A percentile compares a stretch with the other conserved stretches of the same genome.
These are phyloP conservation scores for Heterohyrax brucei DNA, from an alignment of 2,797 vertebrate genomes.

Conservation along the genomic window DNA sequence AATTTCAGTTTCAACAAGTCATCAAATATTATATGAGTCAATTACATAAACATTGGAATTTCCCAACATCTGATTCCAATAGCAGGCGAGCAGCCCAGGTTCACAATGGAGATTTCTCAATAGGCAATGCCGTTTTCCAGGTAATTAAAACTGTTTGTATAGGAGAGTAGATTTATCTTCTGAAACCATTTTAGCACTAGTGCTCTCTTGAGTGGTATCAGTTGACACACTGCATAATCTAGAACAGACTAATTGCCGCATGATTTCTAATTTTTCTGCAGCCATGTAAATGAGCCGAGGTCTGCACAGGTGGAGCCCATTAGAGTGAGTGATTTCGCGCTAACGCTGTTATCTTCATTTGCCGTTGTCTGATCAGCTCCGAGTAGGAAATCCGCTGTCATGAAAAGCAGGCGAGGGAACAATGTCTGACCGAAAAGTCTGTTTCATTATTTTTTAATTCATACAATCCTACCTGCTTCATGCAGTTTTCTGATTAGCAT, in stretches of 20 bases:
- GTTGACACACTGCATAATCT: slow-evolving; percentile 93
- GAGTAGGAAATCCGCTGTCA: slow-evolving; percentile 91
- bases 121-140: slow-evolving; percentile 92
- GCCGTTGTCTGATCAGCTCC: slow-evolving; percentile 92
- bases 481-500: slow-evolving; percentile 96
- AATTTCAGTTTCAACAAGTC: slow-evolving; percentile 89
- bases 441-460: slow-evolving; percentile 99
- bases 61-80: slow-evolving; percentile 91
- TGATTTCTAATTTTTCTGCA: slow-evolving; percentile 94
- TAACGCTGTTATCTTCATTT: slow-evolving; percentile 93
- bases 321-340: slow-evolving; percentile 92
- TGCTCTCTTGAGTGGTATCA: slow-evolving; percentile 93
- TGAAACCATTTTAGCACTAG: slow-evolving; percentile 92
- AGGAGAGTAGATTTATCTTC: slow-evolving; percentile 93
- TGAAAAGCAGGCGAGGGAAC: slow-evolving; percentile 92
- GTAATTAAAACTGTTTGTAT: slow-evolving; percentile 94
- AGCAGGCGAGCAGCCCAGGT: slow-evolving; percentile 89
- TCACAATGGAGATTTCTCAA: slow-evolving; percentile 91
- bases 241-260: slow-evolving; percentile 93
- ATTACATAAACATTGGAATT: slow-evolving; percentile 91
- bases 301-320: slow-evolving; percentile 93
- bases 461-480: slow-evolving; percentile 97
- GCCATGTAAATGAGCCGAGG: slow-evolving; percentile 93
- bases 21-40: slow-evolving; percentile 90
- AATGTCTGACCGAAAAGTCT: slow-evolving; percentile 96